These are phyloP conservation scores for Parotia lawesii DNA, from an alignment of 2,113 vertebrate species.

Conservation along the genomic window DNA sequence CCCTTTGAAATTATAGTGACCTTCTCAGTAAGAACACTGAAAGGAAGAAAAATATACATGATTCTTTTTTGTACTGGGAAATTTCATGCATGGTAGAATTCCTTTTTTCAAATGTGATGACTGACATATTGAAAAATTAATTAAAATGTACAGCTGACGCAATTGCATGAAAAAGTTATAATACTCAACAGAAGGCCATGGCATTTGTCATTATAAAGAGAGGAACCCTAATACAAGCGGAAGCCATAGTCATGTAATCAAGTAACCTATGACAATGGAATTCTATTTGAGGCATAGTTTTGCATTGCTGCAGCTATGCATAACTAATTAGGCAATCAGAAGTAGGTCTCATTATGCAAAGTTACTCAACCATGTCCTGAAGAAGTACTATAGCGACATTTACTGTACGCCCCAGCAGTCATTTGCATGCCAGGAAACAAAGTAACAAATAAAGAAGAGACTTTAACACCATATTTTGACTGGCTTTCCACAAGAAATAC, in stretches of 20 bases:
- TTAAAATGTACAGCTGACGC: neutral
- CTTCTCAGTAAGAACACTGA: neutral
- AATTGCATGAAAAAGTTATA: neutral
- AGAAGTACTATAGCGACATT: slow-evolving; percentile 26
- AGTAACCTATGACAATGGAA: slow-evolving; percentile 30
- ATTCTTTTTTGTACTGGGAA: neutral
- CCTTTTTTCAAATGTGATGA: neutral
- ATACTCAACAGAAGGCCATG: neutral
- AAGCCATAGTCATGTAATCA: slow-evolving; percentile 16
- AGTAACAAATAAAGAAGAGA: neutral
- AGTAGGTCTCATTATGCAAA: slow-evolving; percentile 54
- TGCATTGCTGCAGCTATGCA: slow-evolving; percentile 21
- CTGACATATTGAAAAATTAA: neutral
- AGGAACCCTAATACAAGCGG: neutral
- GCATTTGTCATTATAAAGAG: neutral
- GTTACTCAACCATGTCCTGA: slow-evolving; percentile 33
- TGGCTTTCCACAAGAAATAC: neutral
- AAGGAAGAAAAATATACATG: neutral
- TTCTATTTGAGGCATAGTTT: slow-evolving; percentile 47
- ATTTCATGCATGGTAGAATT: neutral
- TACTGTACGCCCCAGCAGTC: neutral
- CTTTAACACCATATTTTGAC: neutral
- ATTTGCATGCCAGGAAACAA: slow-evolving; percentile 24
- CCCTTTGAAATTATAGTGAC: neutral
- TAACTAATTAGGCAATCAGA: slow-evolving; percentile 62